phyloP scores from a whole-genome alignment of 2,113 vertebrate genomes.

The Lasiurus cinereus region DNA sequence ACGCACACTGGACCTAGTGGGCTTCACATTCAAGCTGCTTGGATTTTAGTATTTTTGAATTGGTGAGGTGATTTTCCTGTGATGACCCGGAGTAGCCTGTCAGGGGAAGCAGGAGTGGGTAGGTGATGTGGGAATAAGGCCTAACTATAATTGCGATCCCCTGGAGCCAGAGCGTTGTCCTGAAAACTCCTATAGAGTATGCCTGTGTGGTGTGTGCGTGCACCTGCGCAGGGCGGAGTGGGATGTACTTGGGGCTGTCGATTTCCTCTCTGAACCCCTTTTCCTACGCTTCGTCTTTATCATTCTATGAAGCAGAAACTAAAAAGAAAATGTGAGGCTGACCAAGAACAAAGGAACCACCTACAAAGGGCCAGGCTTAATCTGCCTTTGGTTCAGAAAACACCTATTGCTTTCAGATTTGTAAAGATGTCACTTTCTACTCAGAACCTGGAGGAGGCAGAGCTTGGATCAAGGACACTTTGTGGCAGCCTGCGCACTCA shows the following conservation, averaged over 20 bases:
- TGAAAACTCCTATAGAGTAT: neutral
- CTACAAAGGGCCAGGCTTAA: neutral
- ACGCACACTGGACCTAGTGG: neutral
- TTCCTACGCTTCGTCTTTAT: slow-evolving; percentile 49
- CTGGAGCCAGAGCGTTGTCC: neutral
- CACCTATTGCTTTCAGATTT: neutral
- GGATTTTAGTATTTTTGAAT: neutral
- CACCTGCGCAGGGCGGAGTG: neutral
- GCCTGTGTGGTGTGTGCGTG: neutral
- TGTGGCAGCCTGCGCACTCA: neutral
- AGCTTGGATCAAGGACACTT: neutral
- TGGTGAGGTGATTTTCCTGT: neutral
- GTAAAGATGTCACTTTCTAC: slow-evolving; percentile 15
- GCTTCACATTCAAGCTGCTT: neutral
- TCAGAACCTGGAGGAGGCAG: neutral
- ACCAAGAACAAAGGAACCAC: slow-evolving; percentile 61
- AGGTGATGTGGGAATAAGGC: neutral
- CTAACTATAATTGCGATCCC: neutral
- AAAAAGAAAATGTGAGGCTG: slow-evolving; percentile 59
- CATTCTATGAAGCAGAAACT: slow-evolving; percentile 59
- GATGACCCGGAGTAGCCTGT: neutral
- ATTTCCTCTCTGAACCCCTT: slow-evolving; percentile 43
- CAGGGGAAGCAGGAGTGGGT: neutral
- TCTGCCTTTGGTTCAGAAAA: slow-evolving; percentile 40
- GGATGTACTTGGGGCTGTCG: neutral